Evolutionary conservation across 1,140 invertebrate species (phyloP), one percentile per base, ranked within the genome.

Genomic region (Ericerus pela): DNA sequence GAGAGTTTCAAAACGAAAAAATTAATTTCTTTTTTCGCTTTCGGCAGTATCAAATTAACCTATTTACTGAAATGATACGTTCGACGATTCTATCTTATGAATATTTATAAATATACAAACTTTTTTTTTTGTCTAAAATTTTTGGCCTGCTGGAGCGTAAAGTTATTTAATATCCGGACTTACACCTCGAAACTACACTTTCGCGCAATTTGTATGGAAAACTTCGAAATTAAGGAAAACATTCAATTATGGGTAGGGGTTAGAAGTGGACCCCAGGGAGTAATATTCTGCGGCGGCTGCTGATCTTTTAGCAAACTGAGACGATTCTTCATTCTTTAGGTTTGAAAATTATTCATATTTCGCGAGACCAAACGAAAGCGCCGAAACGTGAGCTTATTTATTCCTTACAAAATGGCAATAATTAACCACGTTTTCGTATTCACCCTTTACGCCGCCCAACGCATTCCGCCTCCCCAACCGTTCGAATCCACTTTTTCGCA

Each of bases 171-270:
- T 47, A 47, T 47, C 41, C 41, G 41, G 41, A 47, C 22, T 47
- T 47, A 47, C 26, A n/a, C n/a, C n/a, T n/a, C n/a, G n/a, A n/a
- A n/a, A n/a, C n/a, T 47, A 12, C 16, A 47, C 22, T 47, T 18
- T 47, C 26, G 41, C 30, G 30, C 30, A n/a, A 33, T 47, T 24
- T 47, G 10, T 10, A 47, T 24, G 18, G 20, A 47, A 47, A 47
- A 24, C 41, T 47, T 38, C 20, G 41, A 47, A 38, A 47, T 47
- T 47, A 47, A 47, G 41, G 41, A 47, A 47, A 47, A 47, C 41
- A 47, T 47, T 47, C 41, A 47, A 47, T 47, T 47, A 47, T 47
- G 41, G 41, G 41, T 47, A 47, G 41, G 41, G n/a, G 41, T 47
- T 47, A 47, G 16, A 47, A 47, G 41, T 47, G 41, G 41, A 47